A percentile compares a stretch with the other conserved stretches of the same genome.
Conservation (phyloP, 1,140 invertebrate species). For the Nephotettix cincticeps region DNA sequence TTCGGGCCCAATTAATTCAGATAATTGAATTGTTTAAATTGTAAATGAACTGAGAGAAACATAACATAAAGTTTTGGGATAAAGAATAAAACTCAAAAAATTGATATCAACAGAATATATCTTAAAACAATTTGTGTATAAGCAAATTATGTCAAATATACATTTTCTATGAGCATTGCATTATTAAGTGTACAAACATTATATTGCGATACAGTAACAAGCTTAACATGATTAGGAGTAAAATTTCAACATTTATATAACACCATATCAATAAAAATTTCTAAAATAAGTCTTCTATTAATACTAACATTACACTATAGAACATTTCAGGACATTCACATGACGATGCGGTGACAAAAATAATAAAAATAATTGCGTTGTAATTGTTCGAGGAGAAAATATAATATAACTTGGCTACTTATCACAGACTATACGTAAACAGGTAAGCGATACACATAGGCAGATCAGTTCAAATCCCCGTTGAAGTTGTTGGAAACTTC, state of each 20-base stretch:
- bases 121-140: neutral
- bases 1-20: no score
- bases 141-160: conserved; percentile 11
- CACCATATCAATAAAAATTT: conserved; percentile 11
- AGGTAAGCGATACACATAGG: conserved; percentile 7
- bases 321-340: conserved; percentile 14
- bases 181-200: conserved; percentile 9
- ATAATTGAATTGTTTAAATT: no score
- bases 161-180: conserved; percentile 14
- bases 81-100: no score
- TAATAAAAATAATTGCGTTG: conserved; percentile 8
- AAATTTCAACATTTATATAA: conserved; percentile 19
- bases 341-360: neutral
- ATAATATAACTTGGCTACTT: conserved; percentile 11
- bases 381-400: neutral
- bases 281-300: conserved; percentile 16
- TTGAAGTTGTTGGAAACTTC: conserved; percentile 43
- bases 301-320: conserved; percentile 6
- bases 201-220: conserved; percentile 13
- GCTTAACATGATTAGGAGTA: conserved; percentile 13
- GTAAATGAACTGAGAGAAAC: no score
- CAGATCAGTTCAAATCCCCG: neutral
- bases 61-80: no score
- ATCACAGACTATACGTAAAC: conserved; percentile 24
- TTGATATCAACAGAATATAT: no score